Evolutionary conservation across 2,888 invertebrate species (phyloP).

Genomic region (Hedya salicella): DNA sequence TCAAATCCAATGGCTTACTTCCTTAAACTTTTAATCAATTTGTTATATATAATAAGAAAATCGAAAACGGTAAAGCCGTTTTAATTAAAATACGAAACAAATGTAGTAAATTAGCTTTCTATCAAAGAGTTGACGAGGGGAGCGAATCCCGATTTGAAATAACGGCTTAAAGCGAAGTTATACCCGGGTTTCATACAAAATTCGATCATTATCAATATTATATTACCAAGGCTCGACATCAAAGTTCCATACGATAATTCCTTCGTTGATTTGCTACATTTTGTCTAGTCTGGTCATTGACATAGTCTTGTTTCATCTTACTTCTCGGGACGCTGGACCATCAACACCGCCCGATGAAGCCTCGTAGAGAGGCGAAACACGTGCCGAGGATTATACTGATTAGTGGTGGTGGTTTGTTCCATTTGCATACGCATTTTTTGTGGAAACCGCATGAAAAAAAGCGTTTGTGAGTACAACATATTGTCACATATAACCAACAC

Average conservation of each 20-base stretch:
- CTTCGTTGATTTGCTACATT: background rate
- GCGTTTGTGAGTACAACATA: too few relatives aligned
- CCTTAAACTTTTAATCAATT: slow-evolving; percentile 17
- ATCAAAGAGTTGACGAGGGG: slow-evolving; percentile 51
- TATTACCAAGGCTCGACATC: background rate
- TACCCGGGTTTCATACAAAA: background rate
- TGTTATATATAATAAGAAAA: slow-evolving; percentile 43
- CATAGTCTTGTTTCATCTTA: too few relatives aligned
- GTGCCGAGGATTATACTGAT: too few relatives aligned
- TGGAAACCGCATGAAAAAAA: too few relatives aligned
- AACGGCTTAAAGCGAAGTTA: slow-evolving; percentile 23
- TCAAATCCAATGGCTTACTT: slow-evolving; percentile 9
- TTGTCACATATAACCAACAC: too few relatives aligned
- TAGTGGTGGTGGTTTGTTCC: too few relatives aligned
- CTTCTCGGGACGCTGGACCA: too few relatives aligned
- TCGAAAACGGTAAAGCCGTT: slow-evolving; percentile 49
- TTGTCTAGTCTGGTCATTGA: too few relatives aligned
- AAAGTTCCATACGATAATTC: background rate
- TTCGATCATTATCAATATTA: background rate
- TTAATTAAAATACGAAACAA: slow-evolving; percentile 62
- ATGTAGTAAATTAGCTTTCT: slow-evolving; percentile 58
- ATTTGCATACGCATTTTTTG: too few relatives aligned
- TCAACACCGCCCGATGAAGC: too few relatives aligned
- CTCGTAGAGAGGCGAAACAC: too few relatives aligned
- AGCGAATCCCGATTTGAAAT: slow-evolving; percentile 31